phyloP scores from a whole-genome alignment of 1,140 invertebrate genomes.

The Drosophila sulfurigaster region DNA sequence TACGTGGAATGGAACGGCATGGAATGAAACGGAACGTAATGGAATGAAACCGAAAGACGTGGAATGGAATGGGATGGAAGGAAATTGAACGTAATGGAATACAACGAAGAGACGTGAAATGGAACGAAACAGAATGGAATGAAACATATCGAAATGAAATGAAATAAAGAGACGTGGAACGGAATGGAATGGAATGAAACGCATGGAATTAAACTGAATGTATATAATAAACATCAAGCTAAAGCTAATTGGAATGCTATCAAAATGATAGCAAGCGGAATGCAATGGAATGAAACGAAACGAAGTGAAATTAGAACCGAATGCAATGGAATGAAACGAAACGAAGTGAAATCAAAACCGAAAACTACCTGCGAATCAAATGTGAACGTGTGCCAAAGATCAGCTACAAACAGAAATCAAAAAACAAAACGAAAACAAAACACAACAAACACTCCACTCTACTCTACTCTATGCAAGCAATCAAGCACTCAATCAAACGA shows the following conservation, averaged over 20 bases:
- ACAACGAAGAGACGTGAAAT: conserved; percentile 13
- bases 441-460: conserved; percentile 19
- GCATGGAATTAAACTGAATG: too few relatives aligned
- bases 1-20: conserved; percentile 16
- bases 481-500: conserved; percentile 32
- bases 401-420: conserved; percentile 40
- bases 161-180: too few relatives aligned
- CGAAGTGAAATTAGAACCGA: conserved; percentile 15
- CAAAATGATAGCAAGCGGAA: background rate
- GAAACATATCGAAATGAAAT: conserved; percentile 1
- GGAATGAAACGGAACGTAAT: conserved; percentile 8
- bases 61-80: too few relatives aligned
- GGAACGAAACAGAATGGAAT: conserved; percentile 16
- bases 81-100: conserved; percentile 11
- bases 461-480: conserved; percentile 16
- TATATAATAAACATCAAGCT: conserved; percentile 26
- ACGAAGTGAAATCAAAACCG: conserved; percentile 25
- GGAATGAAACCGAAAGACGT: background rate
- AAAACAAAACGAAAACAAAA: conserved; percentile 30
- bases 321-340: conserved; percentile 15
- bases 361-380: conserved; percentile 54
- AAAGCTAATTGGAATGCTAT: conserved; percentile 20
- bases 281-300: conserved; percentile 20
- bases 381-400: conserved; percentile 68
- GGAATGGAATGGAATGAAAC: conserved; percentile 21